These are phyloP conservation scores for Bubo scandiacus DNA, from an alignment of 2,113 vertebrate species.

Conservation along the genomic window DNA sequence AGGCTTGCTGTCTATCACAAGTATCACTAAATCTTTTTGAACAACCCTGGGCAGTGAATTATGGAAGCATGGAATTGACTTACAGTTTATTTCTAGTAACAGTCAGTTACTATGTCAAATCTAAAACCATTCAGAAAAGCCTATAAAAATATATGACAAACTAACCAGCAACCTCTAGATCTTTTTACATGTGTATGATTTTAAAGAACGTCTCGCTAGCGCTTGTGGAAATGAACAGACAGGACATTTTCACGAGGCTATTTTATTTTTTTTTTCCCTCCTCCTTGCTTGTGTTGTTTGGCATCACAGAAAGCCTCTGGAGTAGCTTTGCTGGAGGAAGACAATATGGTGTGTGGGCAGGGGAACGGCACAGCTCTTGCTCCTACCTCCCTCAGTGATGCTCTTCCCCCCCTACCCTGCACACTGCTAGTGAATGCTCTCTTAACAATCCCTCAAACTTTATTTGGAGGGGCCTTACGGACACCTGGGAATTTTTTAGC, in stretches of 20 bases:
- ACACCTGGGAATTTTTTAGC: neutral
- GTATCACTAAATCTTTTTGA: conserved; percentile 80
- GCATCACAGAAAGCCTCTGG: conserved; percentile 30
- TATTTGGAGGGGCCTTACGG: neutral
- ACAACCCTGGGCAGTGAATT: conserved; percentile 81
- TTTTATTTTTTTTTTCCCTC: neutral
- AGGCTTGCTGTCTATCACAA: conserved; percentile 76
- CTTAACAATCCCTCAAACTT: neutral
- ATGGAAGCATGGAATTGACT: conserved; percentile 82
- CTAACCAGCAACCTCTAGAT: conserved; percentile 74
- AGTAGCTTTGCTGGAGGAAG: conserved; percentile 37
- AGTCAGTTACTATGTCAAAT: conserved; percentile 84
- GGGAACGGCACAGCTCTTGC: neutral
- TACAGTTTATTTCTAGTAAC: conserved; percentile 83
- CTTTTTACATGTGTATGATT: conserved; percentile 78
- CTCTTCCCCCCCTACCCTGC: neutral
- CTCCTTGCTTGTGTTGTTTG: neutral
- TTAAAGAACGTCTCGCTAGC: conserved; percentile 53
- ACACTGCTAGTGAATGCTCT: neutral
- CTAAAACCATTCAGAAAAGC: conserved; percentile 79
- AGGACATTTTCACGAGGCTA: neutral
- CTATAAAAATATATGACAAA: conserved; percentile 83
- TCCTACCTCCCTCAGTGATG: neutral
- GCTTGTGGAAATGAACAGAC: conserved; percentile 54
- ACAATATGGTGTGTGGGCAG: conserved; percentile 58